Evolutionary conservation across 2,113 vertebrate species (phyloP).

Genomic region (Pangasianodon hypophthalmus): DNA sequence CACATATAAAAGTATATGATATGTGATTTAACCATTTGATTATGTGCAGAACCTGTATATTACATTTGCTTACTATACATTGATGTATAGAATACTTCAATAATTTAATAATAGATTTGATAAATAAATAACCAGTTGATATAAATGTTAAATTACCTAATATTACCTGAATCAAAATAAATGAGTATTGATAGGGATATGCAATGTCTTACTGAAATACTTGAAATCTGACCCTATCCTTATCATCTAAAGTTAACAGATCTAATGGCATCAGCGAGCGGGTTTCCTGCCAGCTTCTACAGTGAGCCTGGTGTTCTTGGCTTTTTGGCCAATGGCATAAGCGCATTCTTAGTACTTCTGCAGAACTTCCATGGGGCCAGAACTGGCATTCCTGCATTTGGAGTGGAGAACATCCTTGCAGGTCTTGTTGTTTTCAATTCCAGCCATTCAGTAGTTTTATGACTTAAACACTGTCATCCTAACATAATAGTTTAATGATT

Average conservation of each 20-base stretch:
- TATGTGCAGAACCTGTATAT: neutral
- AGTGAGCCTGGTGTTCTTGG: constrained; percentile 85
- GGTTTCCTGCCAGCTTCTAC: constrained; percentile 88
- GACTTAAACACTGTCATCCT: neutral
- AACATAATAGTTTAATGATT: neutral
- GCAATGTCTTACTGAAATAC: neutral
- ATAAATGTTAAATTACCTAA: neutral
- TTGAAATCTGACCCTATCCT: neutral
- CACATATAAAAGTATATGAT: neutral
- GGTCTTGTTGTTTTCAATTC: constrained; percentile 64
- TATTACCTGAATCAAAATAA: neutral
- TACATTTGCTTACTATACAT: neutral
- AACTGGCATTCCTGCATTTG: constrained; percentile 67
- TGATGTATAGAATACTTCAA: neutral
- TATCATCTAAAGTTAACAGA: constrained; percentile 3
- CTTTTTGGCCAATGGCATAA: constrained; percentile 84
- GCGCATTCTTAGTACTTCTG: constrained; percentile 84
- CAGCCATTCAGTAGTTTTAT: neutral
- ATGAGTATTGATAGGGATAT: neutral
- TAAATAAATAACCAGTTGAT: neutral
- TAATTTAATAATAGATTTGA: neutral
- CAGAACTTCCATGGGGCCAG: constrained; percentile 77
- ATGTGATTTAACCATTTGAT: neutral
- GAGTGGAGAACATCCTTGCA: constrained; percentile 81
- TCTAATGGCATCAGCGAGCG: constrained; percentile 72